Evolutionary conservation across 2,113 vertebrate species (phyloP).

Genomic region (rat (Rattus norvegicus)): GRCr8 NC_086024.1:70400501-70401000

Average conservation of each 20-base stretch:
- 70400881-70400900: background rate
- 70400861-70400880: background rate
- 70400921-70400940: background rate
- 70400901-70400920: background rate
- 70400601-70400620: background rate
- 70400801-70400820: background rate
- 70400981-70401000: background rate
- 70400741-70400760: background rate
- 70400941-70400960: background rate
- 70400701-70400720: background rate
- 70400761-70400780: background rate
- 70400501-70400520: background rate
- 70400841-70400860: background rate
- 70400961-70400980: background rate
- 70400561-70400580: background rate
- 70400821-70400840: background rate
- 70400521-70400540: background rate
- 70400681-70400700: background rate
- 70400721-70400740: background rate
- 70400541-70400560: background rate
- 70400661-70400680: background rate
- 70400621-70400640: accelerated
- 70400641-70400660: background rate
- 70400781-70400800: background rate
- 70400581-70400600: background rate